These are phyloP conservation scores for Lophura nycthemera DNA, from an alignment of 2,113 vertebrate species.

Conservation along the genomic window DNA sequence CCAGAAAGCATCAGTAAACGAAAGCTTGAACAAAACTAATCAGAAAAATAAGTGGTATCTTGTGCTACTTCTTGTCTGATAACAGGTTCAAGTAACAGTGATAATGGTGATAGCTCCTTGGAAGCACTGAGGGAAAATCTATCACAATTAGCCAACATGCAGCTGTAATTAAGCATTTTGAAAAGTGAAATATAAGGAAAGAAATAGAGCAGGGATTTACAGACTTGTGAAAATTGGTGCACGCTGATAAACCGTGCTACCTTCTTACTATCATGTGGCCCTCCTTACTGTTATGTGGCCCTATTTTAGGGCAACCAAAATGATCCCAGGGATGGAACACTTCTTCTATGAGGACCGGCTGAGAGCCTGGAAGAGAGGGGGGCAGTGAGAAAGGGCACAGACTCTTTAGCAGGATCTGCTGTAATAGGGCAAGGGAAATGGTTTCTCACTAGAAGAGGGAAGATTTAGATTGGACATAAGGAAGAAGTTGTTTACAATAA, in stretches of 20 bases:
- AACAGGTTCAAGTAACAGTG: background rate
- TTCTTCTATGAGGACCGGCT: too few species aligned
- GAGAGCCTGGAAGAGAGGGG: too few species aligned
- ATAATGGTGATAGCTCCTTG: fast-evolving
- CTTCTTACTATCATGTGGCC: background rate
- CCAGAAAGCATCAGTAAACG: background rate
- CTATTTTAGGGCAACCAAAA: too few species aligned
- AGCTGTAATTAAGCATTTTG: background rate
- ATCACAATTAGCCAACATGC: background rate
- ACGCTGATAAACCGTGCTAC: background rate
- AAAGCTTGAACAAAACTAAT: background rate
- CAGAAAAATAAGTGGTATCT: fast-evolving
- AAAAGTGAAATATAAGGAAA: background rate
- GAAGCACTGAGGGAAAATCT: background rate
- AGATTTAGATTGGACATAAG: too few species aligned
- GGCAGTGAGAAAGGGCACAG: too few species aligned
- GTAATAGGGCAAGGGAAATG: too few species aligned
- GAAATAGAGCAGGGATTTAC: background rate
- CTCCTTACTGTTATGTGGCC: too few species aligned
- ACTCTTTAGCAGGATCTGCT: too few species aligned
- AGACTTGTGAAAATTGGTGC: background rate
- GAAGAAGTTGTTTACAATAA: too few species aligned
- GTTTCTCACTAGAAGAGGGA: too few species aligned
- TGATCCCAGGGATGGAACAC: too few species aligned
- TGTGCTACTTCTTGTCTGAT: background rate